Evolutionary conservation across 2,888 invertebrate genomes (phyloP).

Genomic region (Oscheius sp.): DNA sequence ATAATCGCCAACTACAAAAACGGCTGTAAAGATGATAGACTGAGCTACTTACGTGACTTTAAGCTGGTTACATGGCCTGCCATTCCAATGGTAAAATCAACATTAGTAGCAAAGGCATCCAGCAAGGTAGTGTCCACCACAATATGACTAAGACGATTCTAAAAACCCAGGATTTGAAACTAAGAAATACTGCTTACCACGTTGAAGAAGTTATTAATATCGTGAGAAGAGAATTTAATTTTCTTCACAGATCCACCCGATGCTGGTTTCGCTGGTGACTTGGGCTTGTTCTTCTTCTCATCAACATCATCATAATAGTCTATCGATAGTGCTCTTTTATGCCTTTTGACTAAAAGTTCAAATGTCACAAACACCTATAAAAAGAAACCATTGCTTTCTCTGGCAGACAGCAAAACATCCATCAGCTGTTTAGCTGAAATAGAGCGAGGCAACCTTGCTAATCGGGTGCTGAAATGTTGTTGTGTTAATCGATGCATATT

Average conservation of each 20-base stretch:
- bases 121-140: slow-evolving; percentile 53
- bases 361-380: not conserved
- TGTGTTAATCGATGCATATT: slow-evolving; percentile 57
- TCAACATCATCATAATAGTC: slow-evolving; percentile 52
- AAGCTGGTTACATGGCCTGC: slow-evolving; percentile 51
- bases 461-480: slow-evolving; percentile 53
- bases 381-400: not conserved
- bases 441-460: slow-evolving; percentile 48
- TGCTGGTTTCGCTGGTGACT: slow-evolving; percentile 32
- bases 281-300: slow-evolving; percentile 16
- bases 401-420: slow-evolving; percentile 38
- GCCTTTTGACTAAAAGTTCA: slow-evolving; percentile 6
- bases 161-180: not conserved
- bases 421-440: slow-evolving; percentile 53
- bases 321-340: slow-evolving; percentile 33
- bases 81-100: slow-evolving; percentile 55
- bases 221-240: slow-evolving; percentile 26
- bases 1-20: slow-evolving; percentile 48
- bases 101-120: slow-evolving; percentile 49
- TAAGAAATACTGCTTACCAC: slow-evolving; percentile 33
- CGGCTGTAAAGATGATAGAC: not conserved
- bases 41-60: slow-evolving; percentile 41
- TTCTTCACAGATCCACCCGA: slow-evolving; percentile 15
- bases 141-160: slow-evolving; percentile 52
- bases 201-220: slow-evolving; percentile 55